These are phyloP conservation scores for Aurelia sp. DNA, from an alignment of 30 jellyfish, hydroid and myxozoan species.

Conservation along the genomic window DNA sequence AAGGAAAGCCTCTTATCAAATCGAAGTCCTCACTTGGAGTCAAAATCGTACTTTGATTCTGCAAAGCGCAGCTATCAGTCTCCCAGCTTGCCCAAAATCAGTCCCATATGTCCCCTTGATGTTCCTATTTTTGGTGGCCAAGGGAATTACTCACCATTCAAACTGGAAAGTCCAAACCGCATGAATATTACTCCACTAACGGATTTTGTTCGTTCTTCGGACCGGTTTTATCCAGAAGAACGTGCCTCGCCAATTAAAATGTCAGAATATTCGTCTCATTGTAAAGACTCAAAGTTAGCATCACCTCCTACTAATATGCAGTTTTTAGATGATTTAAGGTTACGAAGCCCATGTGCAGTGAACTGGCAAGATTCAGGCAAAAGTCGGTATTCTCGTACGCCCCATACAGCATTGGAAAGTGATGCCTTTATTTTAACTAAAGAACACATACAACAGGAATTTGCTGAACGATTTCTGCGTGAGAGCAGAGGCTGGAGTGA, in stretches of 20 bases:
- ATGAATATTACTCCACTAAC: not conserved
- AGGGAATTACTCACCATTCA: conserved; percentile 7
- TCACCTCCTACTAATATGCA: conserved; percentile 7
- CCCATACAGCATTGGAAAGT: not conserved
- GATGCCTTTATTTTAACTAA: not conserved
- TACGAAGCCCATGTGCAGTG: not conserved
- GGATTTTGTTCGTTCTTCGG: not conserved
- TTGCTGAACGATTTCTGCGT: conserved; percentile 13
- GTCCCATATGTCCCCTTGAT: conserved; percentile 55
- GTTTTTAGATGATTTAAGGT: not conserved
- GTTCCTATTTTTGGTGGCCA: conserved; percentile 20
- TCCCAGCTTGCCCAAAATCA: conserved; percentile 21
- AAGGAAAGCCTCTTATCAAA: not conserved
- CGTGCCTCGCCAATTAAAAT: not conserved
- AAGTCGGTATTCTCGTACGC: not conserved
- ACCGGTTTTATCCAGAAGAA: not conserved
- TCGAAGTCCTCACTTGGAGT: not conserved
- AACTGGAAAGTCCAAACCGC: conserved; percentile 14
- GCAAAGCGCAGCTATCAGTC: conserved; percentile 24
- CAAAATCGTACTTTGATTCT: not conserved
- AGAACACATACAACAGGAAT: conserved; percentile 17
- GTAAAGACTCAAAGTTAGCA: not conserved
- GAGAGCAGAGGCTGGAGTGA: conserved; percentile 3
- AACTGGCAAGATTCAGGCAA: not conserved
- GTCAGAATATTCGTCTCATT: not conserved